Base-by-base conservation (phyloP, 2,888 invertebrate genomes). In the Embidobia sp. region DNA sequence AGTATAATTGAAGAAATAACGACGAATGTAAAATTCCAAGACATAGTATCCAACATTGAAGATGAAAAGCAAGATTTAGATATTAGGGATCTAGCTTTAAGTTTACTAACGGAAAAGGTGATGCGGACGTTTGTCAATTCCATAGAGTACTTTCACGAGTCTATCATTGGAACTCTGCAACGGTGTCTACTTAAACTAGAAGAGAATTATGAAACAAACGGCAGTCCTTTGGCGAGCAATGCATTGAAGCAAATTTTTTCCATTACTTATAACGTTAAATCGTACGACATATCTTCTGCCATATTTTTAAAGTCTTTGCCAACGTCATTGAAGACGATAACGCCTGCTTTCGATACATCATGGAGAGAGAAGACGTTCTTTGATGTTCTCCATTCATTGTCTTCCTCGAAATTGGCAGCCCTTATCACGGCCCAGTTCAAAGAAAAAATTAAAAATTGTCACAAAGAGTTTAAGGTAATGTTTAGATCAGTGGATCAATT, bases 131-230 rank as follows among this genome's bases (percentile, higher is more conserved):
- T 97, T 53, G 94, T 95, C 26, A 92, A 93, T 70, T 96, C 96
- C 8, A 94, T 97, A 1, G 94, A 95, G 82, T 95, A 95, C 85
- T 91, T 97, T 31, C 93, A 94, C 80, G 95, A 96, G 79, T 94
- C 94, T 1, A 96, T 95, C 84, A 93, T 95, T 29, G 96, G 96
- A 1, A 96, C 96, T 0, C 88, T 97, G 40, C 94, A 96, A 83
- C 91, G 97, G 87, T 96, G 94, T 84, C 86, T 94, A 51, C 90
- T 92, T 79, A 93, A 93, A 81, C 88, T 94, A 16, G 94, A 94
- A 83, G 91, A 91, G 81, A 91, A 90, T 75, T 92, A 91, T 77
- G 92, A 92, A 18, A 86, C 90, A 11, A 91, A 91, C 1, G 91
- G 91, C 2, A 91, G 91, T 81, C 84, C 91, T 31, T 90, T 92